Evolutionary conservation across 2,888 invertebrate genomes (phyloP).

Genomic region (Apantesis nais): DNA sequence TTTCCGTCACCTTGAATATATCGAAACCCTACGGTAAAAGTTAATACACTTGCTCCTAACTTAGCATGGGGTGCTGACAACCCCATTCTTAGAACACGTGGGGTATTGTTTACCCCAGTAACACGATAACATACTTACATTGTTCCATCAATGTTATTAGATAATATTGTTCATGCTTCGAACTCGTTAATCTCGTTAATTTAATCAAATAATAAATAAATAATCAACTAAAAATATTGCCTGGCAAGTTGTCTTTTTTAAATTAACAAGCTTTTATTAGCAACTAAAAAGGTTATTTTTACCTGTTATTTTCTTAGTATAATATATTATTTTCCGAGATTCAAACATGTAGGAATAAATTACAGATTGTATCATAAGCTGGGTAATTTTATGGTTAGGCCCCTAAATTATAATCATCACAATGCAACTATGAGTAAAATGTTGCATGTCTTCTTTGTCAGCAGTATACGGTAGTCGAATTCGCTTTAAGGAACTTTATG

Average conservation of each 20-base stretch:
- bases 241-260: background rate
- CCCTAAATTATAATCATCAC: no score
- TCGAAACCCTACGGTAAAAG: background rate
- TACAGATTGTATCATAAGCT: no score
- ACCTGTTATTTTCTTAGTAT: no score
- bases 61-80: conserved; percentile 5
- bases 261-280: background rate
- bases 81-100: conserved; percentile 11
- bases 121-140: conserved; percentile 52
- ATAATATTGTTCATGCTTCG: background rate
- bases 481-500: conserved; percentile 1
- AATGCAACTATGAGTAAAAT: no score
- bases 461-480: no score
- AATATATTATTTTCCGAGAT: no score
- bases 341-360: no score
- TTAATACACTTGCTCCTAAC: conserved; percentile 4
- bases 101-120: conserved; percentile 40
- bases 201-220: background rate
- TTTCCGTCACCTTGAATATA: conserved; percentile 8
- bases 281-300: no score
- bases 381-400: background rate
- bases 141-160: conserved; percentile 11
- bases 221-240: background rate
- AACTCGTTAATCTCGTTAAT: background rate
- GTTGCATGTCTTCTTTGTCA: no score